Evolutionary conservation across 2,113 vertebrate species (phyloP), one percentile per base, ranked within the genome.

Genomic region (Chaenogobius annularis): DNA sequence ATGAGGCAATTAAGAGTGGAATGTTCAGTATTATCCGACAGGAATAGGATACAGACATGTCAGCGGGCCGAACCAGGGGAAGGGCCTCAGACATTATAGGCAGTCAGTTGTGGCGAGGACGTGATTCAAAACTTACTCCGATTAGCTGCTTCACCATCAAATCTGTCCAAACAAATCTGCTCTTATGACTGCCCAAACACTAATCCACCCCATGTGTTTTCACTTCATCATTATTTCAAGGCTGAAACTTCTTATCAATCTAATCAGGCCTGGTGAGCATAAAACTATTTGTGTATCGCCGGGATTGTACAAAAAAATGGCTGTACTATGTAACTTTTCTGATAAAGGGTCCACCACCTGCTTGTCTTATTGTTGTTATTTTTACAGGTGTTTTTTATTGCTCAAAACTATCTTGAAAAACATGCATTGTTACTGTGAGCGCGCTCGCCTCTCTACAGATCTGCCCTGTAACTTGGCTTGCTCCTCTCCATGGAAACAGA

Each of bases 151-250:
- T 15, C 15, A 47, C 37, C 0, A 7, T 48, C 23, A 76, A 69
- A 72, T 70, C 73, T 81, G 78, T 75, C 73, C 75, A 68, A 69
- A 73, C 71, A 56, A 40, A 79, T 74, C 47, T 26, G 56, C 48
- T 68, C 58, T 52, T 20, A n/a, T 68, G 47, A 14, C 72, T 64
- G 44, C 70, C n/a, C 73, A 69, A 62, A 22, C 72, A 1, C 61
- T 83, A 77, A 83, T 83, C 81, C 73, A 48, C 73, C 35, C 69
- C 22, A 44, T 73, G 80, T 56, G 22, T 69, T n/a, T n/a, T 74
- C 65, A 15, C 59, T 52, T 66, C 71, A 69, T 5, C 22, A 48
- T 66, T 52, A 15, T 10, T 63, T 63, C 11, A 56, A 40, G 55
- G 37, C 22, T 58, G 55, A 58, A 58, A 58, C 8, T 19, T n/a